phyloP scores from a whole-genome alignment of 2,888 invertebrate genomes.

The Drosophila paramelanica region DNA sequence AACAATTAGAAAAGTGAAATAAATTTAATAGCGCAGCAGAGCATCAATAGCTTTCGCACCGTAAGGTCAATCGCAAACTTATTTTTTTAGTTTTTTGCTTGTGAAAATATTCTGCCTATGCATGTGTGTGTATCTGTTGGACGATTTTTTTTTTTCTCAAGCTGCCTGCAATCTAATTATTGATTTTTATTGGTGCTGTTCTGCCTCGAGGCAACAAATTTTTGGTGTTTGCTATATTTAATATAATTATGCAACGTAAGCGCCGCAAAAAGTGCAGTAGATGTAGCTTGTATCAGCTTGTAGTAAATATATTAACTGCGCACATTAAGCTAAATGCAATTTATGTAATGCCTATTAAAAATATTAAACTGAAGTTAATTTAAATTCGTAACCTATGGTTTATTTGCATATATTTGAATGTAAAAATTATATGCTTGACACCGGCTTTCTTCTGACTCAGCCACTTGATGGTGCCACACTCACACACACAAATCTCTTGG shows the following conservation, averaged over 20 bases:
- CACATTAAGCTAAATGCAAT: background rate
- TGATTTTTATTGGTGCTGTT: slow-evolving; percentile 50
- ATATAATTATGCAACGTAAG: slow-evolving; percentile 37
- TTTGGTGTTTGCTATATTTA: background rate
- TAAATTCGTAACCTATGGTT: background rate
- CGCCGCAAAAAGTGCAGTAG: slow-evolving; percentile 13
- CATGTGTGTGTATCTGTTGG: slow-evolving; percentile 64
- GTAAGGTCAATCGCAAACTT: slow-evolving; percentile 41
- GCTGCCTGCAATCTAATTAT: slow-evolving; percentile 52
- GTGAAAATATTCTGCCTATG: slow-evolving; percentile 32
- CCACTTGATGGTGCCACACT: slow-evolving; percentile 27
- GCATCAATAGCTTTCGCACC: slow-evolving; percentile 5
- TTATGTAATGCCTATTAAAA: background rate
- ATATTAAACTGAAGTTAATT: background rate
- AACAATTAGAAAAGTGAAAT: slow-evolving; percentile 1
- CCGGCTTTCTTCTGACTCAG: slow-evolving; percentile 62
- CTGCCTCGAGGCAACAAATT: background rate
- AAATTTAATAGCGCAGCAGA: slow-evolving; percentile 1
- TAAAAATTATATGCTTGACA: background rate
- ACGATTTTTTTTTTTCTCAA: slow-evolving; percentile 33
- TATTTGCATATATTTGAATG: background rate
- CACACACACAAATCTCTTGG: slow-evolving; percentile 8
- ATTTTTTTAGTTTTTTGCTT: slow-evolving; percentile 3
- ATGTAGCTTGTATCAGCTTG: background rate
- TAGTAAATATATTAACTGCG: background rate